Conservation (phyloP, 2,888 invertebrate genomes). For the Phlogophora meticulosa region DNA sequence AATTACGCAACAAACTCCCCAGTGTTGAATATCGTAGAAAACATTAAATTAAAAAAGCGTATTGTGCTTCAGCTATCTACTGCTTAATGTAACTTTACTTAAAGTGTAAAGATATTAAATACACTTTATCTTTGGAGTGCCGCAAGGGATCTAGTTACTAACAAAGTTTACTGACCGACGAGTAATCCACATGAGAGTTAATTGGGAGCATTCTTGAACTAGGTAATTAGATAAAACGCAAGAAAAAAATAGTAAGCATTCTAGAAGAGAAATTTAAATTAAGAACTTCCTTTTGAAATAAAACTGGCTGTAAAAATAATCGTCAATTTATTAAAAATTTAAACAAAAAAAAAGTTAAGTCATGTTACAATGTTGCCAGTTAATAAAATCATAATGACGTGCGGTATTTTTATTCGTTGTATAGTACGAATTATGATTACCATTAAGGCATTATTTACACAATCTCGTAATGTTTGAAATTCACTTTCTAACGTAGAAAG, state of each 20-base stretch:
- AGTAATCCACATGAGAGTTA: background rate
- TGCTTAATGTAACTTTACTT: too few relatives aligned
- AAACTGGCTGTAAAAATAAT: background rate
- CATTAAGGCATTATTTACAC: constrained; percentile 56
- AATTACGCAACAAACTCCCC: too few relatives aligned
- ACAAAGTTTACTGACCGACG: background rate
- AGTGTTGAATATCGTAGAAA: background rate
- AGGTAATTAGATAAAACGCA: background rate
- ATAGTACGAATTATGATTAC: constrained; percentile 48
- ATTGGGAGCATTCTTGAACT: background rate
- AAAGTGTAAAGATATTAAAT: too few relatives aligned
- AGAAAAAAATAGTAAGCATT: background rate
- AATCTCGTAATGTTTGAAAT: constrained; percentile 64
- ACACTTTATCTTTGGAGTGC: too few relatives aligned
- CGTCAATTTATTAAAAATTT: background rate
- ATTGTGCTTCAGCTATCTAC: too few relatives aligned
- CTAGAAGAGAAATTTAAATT: constrained; percentile 1
- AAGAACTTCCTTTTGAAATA: background rate
- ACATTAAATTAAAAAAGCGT: background rate
- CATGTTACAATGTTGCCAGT: constrained; percentile 30
- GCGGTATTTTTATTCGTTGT: constrained; percentile 14
- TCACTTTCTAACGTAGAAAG: constrained; percentile 67
- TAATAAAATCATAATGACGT: constrained; percentile 17
- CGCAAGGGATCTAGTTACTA: background rate
- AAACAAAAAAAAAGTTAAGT: background rate